These are phyloP conservation scores for Ochlodes sylvanus DNA, from an alignment of 2,888 invertebrate species.

Conservation along the genomic window DNA sequence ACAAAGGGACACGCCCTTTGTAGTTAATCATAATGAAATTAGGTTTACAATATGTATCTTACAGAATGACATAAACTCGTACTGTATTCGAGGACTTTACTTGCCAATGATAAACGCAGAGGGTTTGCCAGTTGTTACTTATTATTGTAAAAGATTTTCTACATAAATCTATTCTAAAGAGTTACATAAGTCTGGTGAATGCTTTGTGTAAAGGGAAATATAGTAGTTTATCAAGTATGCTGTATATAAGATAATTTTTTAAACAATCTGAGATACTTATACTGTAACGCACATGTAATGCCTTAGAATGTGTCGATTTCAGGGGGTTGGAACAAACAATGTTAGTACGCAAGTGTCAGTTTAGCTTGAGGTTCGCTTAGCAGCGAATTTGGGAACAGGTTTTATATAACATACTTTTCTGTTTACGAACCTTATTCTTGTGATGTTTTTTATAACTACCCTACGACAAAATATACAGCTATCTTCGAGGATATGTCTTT, in stretches of 20 bases:
- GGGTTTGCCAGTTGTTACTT: background rate
- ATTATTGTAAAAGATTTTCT: background rate
- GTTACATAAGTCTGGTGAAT: background rate
- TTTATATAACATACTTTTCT: background rate
- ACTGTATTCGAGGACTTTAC: background rate
- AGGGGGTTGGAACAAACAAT: background rate
- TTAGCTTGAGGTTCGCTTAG: background rate
- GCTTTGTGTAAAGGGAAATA: background rate
- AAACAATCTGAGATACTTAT: slow-evolving; percentile 35
- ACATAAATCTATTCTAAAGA: background rate
- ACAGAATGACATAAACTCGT: slow-evolving; percentile 1
- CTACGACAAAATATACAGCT: background rate
- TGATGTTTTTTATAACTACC: background rate
- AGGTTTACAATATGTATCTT: background rate
- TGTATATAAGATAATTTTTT: slow-evolving; percentile 51
- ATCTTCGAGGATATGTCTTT: background rate
- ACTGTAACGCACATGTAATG: slow-evolving; percentile 52
- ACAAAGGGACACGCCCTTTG: no score
- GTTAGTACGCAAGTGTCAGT: background rate
- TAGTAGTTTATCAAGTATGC: slow-evolving; percentile 37
- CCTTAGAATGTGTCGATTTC: slow-evolving; percentile 44
- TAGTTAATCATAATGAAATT: no score
- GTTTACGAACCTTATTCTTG: background rate
- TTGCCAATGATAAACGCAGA: slow-evolving; percentile 1
- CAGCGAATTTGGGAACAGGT: background rate